A percentile compares a stretch with the other conserved stretches of the same genome.
phyloP scores from a whole-genome alignment of 2,113 vertebrate genomes.

The Eupsittula cactorum region DNA sequence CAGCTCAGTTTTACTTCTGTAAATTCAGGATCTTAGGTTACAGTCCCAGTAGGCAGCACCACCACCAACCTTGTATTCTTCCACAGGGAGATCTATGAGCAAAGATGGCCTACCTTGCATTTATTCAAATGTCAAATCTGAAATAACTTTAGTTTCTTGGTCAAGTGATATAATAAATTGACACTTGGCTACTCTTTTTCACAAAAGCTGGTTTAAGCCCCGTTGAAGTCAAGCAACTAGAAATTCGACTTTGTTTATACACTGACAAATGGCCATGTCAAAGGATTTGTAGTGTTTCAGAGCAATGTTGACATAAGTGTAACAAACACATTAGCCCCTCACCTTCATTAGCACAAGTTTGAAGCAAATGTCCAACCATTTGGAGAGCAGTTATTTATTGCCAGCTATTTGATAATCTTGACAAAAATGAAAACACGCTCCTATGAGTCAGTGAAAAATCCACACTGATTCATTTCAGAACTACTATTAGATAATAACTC shows the following conservation, averaged over 20 bases:
- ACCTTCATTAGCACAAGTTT: conserved; percentile 48
- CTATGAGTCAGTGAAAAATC: conserved; percentile 13
- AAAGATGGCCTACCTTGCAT: not conserved
- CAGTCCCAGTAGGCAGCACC: not conserved
- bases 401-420: conserved; percentile 57
- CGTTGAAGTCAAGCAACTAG: not conserved
- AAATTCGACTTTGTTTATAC: conserved; percentile 56
- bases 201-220: conserved; percentile 1
- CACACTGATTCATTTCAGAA: conserved; percentile 23
- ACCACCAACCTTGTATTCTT: not conserved
- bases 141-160: not conserved
- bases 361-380: conserved; percentile 65
- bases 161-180: not conserved
- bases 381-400: conserved; percentile 56
- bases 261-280: conserved; percentile 45
- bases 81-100: not conserved
- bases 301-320: conserved; percentile 55
- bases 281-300: conserved; percentile 37
- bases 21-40: not conserved
- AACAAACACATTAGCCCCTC: conserved; percentile 51
- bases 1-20: not conserved
- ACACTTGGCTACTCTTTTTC: not conserved
- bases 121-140: not conserved
- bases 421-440: conserved; percentile 52
- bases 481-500: conserved; percentile 19